Evolutionary conservation across 2,888 invertebrate species (phyloP), one percentile per base, ranked within the genome.

Genomic region (Physocephala rufipes): DNA sequence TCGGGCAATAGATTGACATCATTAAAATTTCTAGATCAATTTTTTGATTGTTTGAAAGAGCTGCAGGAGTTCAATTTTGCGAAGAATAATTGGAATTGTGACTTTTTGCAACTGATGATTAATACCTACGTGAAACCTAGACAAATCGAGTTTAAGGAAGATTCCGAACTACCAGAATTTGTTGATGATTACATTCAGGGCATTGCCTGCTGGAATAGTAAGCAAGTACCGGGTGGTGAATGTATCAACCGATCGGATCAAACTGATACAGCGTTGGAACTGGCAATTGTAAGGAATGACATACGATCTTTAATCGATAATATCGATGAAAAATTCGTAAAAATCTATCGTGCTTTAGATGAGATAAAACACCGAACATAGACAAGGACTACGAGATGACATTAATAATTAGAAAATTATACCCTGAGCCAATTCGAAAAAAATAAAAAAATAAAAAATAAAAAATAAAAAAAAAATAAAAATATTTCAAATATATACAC

Each of bases 171-270:
- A 7, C 85, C 85, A 0, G 84, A 84, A 62, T 47, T 83, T 70
- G 84, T 85, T n/a, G 84, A 84, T 68, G 85, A 84, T 67, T 85
- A 80, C 73, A 79, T 84, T n/a, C 80, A 84, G 67, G 84, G 84
- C 24, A 79, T 84, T 51, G 84, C 85, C 30, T 84, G 84, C 70
- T 84, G 84, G 84, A 84, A 78, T 73, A 83, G 79, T 63, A 82
- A 79, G 66, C 71, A 71, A 9, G 79, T 81, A 0, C 78, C 77
- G 3, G 77, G 71, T 19, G 72, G 75, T 1, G 75, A 75, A 12
- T 68, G 68, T 43, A 36, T 69, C 73, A 0, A 45, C 12, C 68
- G 68, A 0, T 9, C 43, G n/a, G 66, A 71, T 12, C 59, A 67
- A 30, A 77, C 81, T 7, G 80, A 83, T n/a, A 79, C 83, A 2